These are phyloP conservation scores for Tetramorium alpestre DNA, from an alignment of 1,140 invertebrate genomes.

Conservation along the genomic window DNA sequence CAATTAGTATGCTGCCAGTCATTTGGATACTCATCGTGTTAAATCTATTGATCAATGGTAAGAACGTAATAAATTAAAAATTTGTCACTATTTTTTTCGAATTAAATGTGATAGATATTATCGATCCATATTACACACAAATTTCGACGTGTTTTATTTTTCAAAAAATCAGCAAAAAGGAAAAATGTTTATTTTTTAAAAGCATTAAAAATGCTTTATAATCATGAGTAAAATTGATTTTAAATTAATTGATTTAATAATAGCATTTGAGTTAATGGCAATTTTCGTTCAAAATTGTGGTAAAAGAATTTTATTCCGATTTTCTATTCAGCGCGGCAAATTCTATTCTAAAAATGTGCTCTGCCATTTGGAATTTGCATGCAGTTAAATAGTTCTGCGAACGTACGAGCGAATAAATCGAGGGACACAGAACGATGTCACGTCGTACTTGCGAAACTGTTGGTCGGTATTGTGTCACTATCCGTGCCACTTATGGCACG, in stretches of 20 bases:
- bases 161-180: background rate
- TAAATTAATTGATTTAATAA: background rate
- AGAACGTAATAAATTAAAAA: slow-evolving; percentile 73
- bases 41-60: slow-evolving; percentile 93
- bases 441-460: slow-evolving; percentile 70
- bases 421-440: slow-evolving; percentile 61
- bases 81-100: background rate
- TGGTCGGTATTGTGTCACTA: slow-evolving; percentile 59
- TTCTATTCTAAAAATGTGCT: slow-evolving; percentile 30
- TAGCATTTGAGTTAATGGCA: background rate
- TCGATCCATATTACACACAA: background rate
- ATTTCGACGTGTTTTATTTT: background rate
- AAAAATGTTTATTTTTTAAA: background rate
- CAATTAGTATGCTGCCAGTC: slow-evolving; percentile 92
- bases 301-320: background rate
- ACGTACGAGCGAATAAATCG: slow-evolving; percentile 27
- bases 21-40: slow-evolving; percentile 93
- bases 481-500: slow-evolving; percentile 62
- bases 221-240: background rate
- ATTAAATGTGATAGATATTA: background rate
- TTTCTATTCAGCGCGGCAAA: background rate
- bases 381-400: background rate
- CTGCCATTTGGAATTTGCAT: background rate
- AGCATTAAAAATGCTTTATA: background rate
- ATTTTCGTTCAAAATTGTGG: background rate